A percentile compares a stretch with the other conserved stretches of the same genome.
Conservation (phyloP, 2,113 vertebrate species). For the Coregonus clupeaformis region DNA sequence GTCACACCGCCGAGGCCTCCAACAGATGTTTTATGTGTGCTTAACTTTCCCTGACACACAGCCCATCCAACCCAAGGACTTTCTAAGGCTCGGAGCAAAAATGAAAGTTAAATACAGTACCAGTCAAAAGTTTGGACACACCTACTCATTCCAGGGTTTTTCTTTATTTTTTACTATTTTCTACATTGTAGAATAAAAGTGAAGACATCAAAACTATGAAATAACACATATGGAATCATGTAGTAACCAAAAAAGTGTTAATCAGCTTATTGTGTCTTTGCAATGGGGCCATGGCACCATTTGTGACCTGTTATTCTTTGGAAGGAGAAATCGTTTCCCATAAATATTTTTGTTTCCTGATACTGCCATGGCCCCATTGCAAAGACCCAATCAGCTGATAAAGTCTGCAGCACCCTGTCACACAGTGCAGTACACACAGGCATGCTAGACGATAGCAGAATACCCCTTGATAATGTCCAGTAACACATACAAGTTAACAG, state of each 20-base stretch:
- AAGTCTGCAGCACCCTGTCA: slow-evolving; percentile 8
- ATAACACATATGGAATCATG: too few species aligned
- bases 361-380: slow-evolving; percentile 25
- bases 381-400: background rate
- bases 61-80: slow-evolving; percentile 48
- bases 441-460: background rate
- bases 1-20: slow-evolving; percentile 28
- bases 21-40: slow-evolving; percentile 58
- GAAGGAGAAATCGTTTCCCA: background rate
- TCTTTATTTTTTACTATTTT: too few species aligned
- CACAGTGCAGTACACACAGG: background rate
- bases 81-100: background rate
- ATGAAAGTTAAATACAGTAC: background rate
- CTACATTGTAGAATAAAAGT: too few species aligned
- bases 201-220: too few species aligned
- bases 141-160: too few species aligned
- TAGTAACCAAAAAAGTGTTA: too few species aligned
- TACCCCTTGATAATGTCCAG: background rate
- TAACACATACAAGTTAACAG: background rate
- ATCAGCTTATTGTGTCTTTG: too few species aligned
- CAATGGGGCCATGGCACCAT: too few species aligned
- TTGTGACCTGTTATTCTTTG: background rate
- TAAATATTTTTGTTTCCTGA: background rate
- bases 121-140: too few species aligned
- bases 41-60: slow-evolving; percentile 58